Evolutionary conservation across 1,140 invertebrate species (phyloP), one percentile per base, ranked within the genome.

Genomic region (Ceratina japonica): DNA sequence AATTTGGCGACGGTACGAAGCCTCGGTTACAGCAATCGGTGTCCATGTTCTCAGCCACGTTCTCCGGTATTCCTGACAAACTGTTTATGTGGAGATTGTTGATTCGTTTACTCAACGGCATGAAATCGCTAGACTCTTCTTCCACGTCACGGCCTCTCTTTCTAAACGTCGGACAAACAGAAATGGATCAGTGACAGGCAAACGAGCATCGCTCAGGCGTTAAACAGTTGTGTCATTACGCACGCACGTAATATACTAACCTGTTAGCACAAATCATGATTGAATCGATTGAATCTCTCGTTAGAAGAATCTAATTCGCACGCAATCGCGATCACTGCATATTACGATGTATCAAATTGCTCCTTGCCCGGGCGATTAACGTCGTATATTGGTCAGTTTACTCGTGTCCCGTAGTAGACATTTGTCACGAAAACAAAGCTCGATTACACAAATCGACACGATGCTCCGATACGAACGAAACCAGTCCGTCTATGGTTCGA

Each of bases 1-100:
- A 88, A 85, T 91, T 92, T 24, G 92, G 88, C 0, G 92, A 91
- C 24, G 90, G 87, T 27, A 84, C 75, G 58, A 89, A 91, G 75
- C 82, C 90, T 31, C 81, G 78, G 59, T 81, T 86, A 3, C 83
- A 86, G 90, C 90, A 92, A 56, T 92, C 85, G 4, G 89, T 75
- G 3, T 92, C 89, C 83, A 90, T 89, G 22, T 86, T 88, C 76
- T 90, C 89, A 1, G 74, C 68, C 1, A 80, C 12, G 13, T 74
- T 76, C 64, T 91, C 89, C 65, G 82, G 84, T 3, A 91, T 66
- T 13, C 86, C 86, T 1, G 89, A 88, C 13, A 92, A 86, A 59
- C 87, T 86, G 79, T 96, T 96, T 61, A 96, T 94, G 84, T 96
- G 95, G n/a, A 96, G 92, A 91, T 96, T 96, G 84, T 96, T 96